Base-by-base conservation (phyloP, 2,797 vertebrate genomes). In the Chaenodraco wilsoni region DNA sequence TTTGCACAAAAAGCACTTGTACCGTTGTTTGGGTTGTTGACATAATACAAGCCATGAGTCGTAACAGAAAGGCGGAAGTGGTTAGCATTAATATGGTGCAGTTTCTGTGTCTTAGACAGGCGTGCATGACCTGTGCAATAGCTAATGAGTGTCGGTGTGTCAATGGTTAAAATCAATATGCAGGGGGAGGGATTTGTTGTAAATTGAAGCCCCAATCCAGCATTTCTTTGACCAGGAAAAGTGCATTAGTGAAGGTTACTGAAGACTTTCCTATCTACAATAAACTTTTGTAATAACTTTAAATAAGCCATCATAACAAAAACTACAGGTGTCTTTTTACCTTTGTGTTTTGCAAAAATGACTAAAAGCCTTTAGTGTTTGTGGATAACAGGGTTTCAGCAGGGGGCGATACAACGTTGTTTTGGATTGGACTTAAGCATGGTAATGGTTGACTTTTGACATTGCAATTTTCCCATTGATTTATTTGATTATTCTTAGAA, bases 51-150 rank as follows among this genome's bases (percentile, higher is more conserved):
- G 84, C 79, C 81, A 81, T 78, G 82, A 81, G 61, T 52, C 52
- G 59, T 72, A 49, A 13, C 27, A 17, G 54, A 68, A 49, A 52
- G 31, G 59, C 63, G 57, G 72, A 63, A 48, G 65, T 52, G 74
- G 60, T 79, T 72, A 40, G 58, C 72, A 40, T 81, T 76, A 43
- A 66, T 72, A 71, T 60, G 84, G 82, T 84, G 84, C 74, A 52
- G 85, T 90, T 80, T 86, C 64, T 87, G 79, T 88, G 85, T 90
- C 81, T 84, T 83, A 84, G 83, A 88, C 83, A 84, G 85, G 74
- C 69, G 41, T 86, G 87, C 91, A 83, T 90, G 89, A 84, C 81
- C 79, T 84, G 82, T 87, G 89, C 86, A 82, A 85, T 90, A 86
- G 82, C 78, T 85, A 79, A 61, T 66, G 68, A 75, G 74, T 83